Percentiles rank a stretch among this genome's conserved stretches.
Evolutionary conservation across 2,888 invertebrate species (phyloP).

Genomic region (Caradrina kadenii): DNA sequence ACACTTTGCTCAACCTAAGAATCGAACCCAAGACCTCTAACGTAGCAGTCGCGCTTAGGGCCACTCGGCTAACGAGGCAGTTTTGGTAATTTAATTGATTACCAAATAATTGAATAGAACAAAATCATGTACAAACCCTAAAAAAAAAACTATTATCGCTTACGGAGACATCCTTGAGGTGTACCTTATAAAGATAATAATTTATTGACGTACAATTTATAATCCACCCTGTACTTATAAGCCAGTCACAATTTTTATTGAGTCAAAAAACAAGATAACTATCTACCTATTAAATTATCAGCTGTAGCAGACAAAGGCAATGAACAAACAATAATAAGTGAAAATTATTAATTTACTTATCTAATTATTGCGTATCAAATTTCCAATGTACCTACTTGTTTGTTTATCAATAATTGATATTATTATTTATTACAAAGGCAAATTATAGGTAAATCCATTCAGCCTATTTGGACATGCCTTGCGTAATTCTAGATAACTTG

Average conservation of each 20-base stretch:
- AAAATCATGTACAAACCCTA: neutral
- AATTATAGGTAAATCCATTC: slow-evolving; percentile 18
- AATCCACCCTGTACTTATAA: slow-evolving; percentile 16
- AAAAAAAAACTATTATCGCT: slow-evolving; percentile 1
- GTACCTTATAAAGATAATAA: slow-evolving; percentile 17
- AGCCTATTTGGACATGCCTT: slow-evolving; percentile 12
- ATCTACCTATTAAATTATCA: slow-evolving; percentile 4
- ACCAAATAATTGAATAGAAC: neutral
- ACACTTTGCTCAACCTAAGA: too few species aligned
- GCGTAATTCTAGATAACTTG: slow-evolving; percentile 11
- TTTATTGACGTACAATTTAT: slow-evolving; percentile 9
- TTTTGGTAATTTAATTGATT: too few species aligned
- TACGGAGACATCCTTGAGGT: slow-evolving; percentile 7
- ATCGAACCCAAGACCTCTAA: too few species aligned
- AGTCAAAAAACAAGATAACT: slow-evolving; percentile 6
- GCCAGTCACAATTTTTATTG: slow-evolving; percentile 2
- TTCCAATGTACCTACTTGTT: slow-evolving; percentile 31
- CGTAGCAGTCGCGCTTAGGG: too few species aligned
- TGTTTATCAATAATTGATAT: slow-evolving; percentile 25
- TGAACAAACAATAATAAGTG: slow-evolving; percentile 17
- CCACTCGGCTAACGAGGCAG: too few species aligned
- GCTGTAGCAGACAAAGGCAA: slow-evolving; percentile 8
- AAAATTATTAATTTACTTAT: slow-evolving; percentile 33
- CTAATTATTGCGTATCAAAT: slow-evolving; percentile 22
- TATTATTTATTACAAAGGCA: neutral